These are phyloP conservation scores for Gambusia holbrooki DNA, from an alignment of 2,113 vertebrate genomes.

Conservation along the genomic window DNA sequence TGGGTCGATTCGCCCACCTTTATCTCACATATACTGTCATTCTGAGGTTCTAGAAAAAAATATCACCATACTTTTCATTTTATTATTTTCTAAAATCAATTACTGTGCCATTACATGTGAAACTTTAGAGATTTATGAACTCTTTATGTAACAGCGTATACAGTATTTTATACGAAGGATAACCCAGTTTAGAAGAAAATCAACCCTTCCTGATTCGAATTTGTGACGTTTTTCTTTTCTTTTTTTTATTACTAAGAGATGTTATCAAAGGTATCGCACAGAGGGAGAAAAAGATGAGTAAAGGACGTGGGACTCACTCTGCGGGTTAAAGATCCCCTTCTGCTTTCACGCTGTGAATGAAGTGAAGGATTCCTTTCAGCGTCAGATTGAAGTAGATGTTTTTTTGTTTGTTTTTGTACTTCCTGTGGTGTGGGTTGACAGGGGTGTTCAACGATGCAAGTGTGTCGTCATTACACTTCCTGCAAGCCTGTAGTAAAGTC, in stretches of 20 bases:
- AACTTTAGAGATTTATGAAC: no score
- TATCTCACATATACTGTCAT: no score
- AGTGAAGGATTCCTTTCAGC: background rate
- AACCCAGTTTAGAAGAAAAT: background rate
- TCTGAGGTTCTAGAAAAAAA: no score
- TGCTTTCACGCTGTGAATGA: background rate
- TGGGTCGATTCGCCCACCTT: no score
- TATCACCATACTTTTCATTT: no score
- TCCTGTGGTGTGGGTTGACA: slow-evolving; percentile 21
- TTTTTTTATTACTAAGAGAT: background rate
- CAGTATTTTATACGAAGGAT: background rate
- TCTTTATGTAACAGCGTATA: background rate
- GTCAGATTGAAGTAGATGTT: background rate
- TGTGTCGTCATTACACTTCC: slow-evolving; percentile 19
- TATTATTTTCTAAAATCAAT: no score
- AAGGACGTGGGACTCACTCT: background rate
- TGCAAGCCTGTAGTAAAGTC: slow-evolving; percentile 13
- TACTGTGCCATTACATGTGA: no score
- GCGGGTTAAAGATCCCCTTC: background rate
- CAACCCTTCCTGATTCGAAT: background rate
- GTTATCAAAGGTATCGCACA: background rate
- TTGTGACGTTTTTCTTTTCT: background rate
- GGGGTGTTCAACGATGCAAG: background rate
- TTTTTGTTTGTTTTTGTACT: background rate
- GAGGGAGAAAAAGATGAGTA: background rate